phyloP scores from a whole-genome alignment of 2,113 vertebrate genomes.

The Phoxinus phoxinus region DNA sequence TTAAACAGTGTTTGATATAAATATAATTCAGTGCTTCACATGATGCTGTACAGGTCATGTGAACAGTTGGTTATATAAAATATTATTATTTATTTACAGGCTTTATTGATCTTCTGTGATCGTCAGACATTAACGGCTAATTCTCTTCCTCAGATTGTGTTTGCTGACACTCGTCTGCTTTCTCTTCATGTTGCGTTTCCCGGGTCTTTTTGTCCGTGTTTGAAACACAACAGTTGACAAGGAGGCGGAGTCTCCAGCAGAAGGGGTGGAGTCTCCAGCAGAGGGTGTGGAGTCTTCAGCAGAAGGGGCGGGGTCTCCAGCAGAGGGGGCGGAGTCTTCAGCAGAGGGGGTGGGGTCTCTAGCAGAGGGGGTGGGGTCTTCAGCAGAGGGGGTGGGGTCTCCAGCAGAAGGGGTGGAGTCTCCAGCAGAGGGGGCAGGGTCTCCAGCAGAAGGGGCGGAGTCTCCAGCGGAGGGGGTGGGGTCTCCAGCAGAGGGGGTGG shows the following conservation, averaged over 20 bases:
- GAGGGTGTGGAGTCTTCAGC: too few species aligned
- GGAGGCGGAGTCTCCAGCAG: neutral
- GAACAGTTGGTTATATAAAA: neutral
- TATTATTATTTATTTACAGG: neutral
- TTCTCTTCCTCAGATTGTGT: slow-evolving; percentile 51
- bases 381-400: too few species aligned
- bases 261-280: neutral
- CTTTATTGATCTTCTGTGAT: neutral
- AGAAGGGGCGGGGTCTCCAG: too few species aligned
- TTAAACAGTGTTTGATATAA: neutral
- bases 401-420: too few species aligned
- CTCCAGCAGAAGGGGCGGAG: neutral
- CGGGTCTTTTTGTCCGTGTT: neutral
- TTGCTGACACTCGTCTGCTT: neutral
- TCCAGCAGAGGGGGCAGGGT: too few species aligned
- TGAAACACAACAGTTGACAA: neutral
- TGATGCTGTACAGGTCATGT: neutral
- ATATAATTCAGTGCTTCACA: neutral
- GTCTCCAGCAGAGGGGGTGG: neutral
- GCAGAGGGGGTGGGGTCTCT: too few species aligned
- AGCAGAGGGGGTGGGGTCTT: too few species aligned
- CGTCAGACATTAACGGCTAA: neutral
- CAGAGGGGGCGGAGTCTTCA: too few species aligned
- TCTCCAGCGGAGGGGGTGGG: too few species aligned
- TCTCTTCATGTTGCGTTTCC: slow-evolving; percentile 35